phyloP scores from a whole-genome alignment of 1,140 invertebrate genomes.

The Agrypnia vestita region DNA sequence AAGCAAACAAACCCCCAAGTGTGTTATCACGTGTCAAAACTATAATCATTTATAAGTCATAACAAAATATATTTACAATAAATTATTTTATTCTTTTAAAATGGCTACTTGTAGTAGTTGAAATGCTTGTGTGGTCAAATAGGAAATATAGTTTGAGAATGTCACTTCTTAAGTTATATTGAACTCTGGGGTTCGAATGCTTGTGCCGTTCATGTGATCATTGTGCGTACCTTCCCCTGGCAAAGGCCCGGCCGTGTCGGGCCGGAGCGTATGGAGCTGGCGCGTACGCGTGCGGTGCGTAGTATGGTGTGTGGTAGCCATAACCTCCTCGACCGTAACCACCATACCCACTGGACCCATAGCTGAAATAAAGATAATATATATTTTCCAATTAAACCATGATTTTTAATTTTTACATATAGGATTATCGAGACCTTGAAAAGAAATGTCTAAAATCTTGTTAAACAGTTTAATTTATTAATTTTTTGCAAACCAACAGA shows the following conservation, averaged over 20 bases:
- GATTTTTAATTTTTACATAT: too few relatives aligned
- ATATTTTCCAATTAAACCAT: too few relatives aligned
- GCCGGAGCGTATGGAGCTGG: conserved; percentile 47
- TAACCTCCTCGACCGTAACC: conserved; percentile 71
- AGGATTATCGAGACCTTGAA: too few relatives aligned
- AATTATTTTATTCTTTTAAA: too few relatives aligned
- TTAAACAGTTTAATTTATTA: too few relatives aligned
- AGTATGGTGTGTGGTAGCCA: conserved; percentile 62
- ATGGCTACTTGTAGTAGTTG: too few relatives aligned
- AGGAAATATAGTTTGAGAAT: too few relatives aligned
- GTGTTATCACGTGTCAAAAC: background rate
- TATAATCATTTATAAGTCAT: background rate
- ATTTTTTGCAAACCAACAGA: too few relatives aligned
- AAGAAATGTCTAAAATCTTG: too few relatives aligned
- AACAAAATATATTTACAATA: too few relatives aligned
- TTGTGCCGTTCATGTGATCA: conserved; percentile 32
- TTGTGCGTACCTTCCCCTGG: conserved; percentile 61
- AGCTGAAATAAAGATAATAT: conserved; percentile 56
- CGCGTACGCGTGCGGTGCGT: conserved; percentile 55
- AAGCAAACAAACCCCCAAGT: conserved; percentile 8
- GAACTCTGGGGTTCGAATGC: background rate
- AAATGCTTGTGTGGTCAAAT: too few relatives aligned
- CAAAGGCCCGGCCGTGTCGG: conserved; percentile 52
- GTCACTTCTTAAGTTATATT: too few relatives aligned
- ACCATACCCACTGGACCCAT: conserved; percentile 62